Base-by-base conservation (phyloP, 1,140 invertebrate species). In the Radopholus similis region DNA sequence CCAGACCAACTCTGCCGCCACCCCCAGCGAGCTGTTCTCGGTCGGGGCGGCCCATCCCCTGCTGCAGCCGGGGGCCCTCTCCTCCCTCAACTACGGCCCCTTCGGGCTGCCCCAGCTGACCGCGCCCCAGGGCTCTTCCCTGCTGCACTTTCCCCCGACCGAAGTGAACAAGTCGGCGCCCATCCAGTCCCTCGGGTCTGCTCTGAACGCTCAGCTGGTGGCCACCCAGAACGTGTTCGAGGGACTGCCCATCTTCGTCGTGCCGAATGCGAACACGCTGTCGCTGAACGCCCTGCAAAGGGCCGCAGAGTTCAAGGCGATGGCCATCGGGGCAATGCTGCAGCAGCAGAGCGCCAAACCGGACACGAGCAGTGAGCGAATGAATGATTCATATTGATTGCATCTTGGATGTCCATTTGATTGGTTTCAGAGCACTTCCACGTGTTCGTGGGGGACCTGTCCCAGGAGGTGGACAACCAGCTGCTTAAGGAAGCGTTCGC, bases 381-480 rank as follows among this genome's bases (percentile, higher is more conserved):
- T 23, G 62, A 26, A 72, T 65, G 1, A 72, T 6, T 60, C 21
- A 8, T n/a, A 53, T 32, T 30, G 1, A 11, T 23, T 23, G 30
- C n/a, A n/a, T n/a, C n/a, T n/a, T n/a, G n/a, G n/a, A n/a, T n/a
- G n/a, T n/a, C n/a, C n/a, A n/a, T 4, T 49, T 35, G 8, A 53
- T 57, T 66, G 37, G 28, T 76, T 83, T 44, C 72, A 84, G 83
- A 93, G 83, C 92, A 95, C 84, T 91, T 93, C 86, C 94, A 97
- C 86, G 95, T 97, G 87, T 98, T 97, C 84, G 94, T 97, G 51
- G 95, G 95, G 76, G 95, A 98, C 86, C 87, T 98, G 51, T 95
- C 93, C 84, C 92, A 93, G 40, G 95, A 98, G 85, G 95, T 97
- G 67, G 94, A 97, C 85, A 95, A 92, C 62, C 90, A 95, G 83